Base-by-base conservation (phyloP, 2,888 invertebrate species). In the Pardosa pseudoannulata region DNA sequence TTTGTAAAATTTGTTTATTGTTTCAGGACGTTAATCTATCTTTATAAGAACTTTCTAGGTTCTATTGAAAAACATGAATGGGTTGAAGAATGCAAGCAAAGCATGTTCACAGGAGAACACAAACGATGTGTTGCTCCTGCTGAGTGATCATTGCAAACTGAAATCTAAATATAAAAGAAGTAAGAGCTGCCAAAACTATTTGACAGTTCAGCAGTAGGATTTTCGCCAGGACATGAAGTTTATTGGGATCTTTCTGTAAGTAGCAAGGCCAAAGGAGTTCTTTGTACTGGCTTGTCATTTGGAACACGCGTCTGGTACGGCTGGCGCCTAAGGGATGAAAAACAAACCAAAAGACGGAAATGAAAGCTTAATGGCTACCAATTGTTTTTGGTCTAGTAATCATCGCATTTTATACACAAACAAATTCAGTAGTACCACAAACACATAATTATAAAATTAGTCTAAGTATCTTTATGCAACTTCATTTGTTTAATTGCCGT, bases 101-200 rank as follows among this genome's bases (percentile, higher is more conserved):
- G n/a, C n/a, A n/a, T n/a, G n/a, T n/a, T 46, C 1, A 46, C 9
- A 13, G 41, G 11, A 11, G 11, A 36, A 36, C 5, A 5, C 5
- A 36, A 36, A 36, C 36, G 36, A 36, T 36, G 5, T 36, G 16
- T 13, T 9, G 16, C 13, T 16, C 41, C 16, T 1, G 11, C 36
- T 5, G 11, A 11, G 36, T 5, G 36, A 36, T 36, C 36, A 16
- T 16, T 9, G 2, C 13, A 46, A 46, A 2, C 16, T 7, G 16
- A 56, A 56, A 56, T 56, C 56, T 56, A 56, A 56, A 56, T 23
- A 23, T 56, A 56, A 56, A 56, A 56, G n/a, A 16, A 5, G 56
- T 5, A 56, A 23, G 1, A 6, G 56, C 1, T 56, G 56, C 56
- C 56, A 56, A 56, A 56, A 23, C 5, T 56, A 56, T 56, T 56